Evolutionary conservation across 2,888 invertebrate genomes (phyloP), one percentile per base, ranked within the genome.

Genomic region (Lepidocyrtoides sp.): DNA sequence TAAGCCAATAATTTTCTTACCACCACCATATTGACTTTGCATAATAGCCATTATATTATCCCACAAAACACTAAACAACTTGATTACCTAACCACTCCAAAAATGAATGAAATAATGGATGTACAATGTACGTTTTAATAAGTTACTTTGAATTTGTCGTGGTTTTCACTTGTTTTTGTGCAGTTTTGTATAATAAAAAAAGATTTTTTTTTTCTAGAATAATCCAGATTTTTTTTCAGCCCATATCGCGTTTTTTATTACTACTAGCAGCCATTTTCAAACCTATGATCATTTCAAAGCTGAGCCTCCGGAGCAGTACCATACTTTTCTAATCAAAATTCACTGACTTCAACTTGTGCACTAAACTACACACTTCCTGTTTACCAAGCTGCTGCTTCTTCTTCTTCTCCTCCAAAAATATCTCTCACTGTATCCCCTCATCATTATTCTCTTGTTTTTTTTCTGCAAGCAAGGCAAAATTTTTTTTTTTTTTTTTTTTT

Each of bases 341-440:
- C 89, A 89, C 72, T 72, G 26, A 32, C 57, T 79, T 29, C 36
- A 29, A 83, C 51, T 57, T 20, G 2, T 7, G 14, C 81, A 36
- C 29, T 29, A n/a, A 29, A 69, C 54, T 51, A 2, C 14, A 17
- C 72, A n/a, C 44, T 77, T 86, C 77, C 29, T 48, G 29, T 57
- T 72, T 57, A 77, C 66, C 32, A 60, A 54, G 60, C 57, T 29
- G 75, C n/a, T 17, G 41, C n/a, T n/a, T n/a, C n/a, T n/a, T n/a
- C n/a, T n/a, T 63, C 60, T 44, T 54, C 89, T 66, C 63, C 72
- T 84, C 89, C 89, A 90, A 90, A 90, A 90, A 90, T 90, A 90
- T 89, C 82, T 72, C 57, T 44, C 48, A 48, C 57, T 48, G 72
- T 51, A 54, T 72, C 51, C 85, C 85, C 75, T 85, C 23, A 57